A percentile compares a stretch with the other conserved stretches of the same genome.
These are phyloP conservation scores for Staurois parvus DNA, from an alignment of 2,797 vertebrate genomes.

Conservation along the genomic window DNA sequence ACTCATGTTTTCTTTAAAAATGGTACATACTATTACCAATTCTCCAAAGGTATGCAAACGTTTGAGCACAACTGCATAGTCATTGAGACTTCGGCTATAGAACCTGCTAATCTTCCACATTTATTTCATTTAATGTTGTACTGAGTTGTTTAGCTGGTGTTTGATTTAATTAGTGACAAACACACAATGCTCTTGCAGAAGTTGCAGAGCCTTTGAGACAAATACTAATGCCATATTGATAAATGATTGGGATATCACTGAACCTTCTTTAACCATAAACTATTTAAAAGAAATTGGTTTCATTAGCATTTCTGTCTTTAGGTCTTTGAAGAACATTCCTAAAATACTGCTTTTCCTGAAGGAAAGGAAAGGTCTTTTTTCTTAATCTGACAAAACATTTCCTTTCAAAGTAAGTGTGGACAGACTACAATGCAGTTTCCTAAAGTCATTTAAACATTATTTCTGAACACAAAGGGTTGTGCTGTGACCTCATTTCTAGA, in stretches of 20 bases:
- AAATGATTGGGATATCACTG: background rate
- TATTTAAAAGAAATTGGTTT: background rate
- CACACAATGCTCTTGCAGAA: too few relatives aligned
- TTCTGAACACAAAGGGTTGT: background rate
- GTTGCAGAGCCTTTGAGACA: too few relatives aligned
- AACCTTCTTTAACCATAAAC: background rate
- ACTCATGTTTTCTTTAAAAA: too few relatives aligned
- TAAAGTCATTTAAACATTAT: background rate
- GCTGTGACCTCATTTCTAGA: conserved; percentile 38
- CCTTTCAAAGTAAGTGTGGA: conserved; percentile 27
- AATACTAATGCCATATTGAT: too few relatives aligned
- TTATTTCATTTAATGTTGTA: too few relatives aligned
- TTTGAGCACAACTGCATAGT: too few relatives aligned
- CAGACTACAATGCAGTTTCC: conserved; percentile 32
- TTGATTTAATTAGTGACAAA: too few relatives aligned
- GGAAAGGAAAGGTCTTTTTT: conserved; percentile 8
- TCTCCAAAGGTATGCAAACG: too few relatives aligned
- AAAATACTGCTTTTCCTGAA: background rate
- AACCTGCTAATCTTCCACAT: too few relatives aligned
- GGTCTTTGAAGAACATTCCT: conserved; percentile 18
- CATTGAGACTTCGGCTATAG: too few relatives aligned
- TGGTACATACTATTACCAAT: too few relatives aligned
- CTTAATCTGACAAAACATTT: conserved; percentile 15
- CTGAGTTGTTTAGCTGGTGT: too few relatives aligned
- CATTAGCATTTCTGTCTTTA: background rate